Percentiles rank a stretch among this genome's conserved stretches.
Evolutionary conservation across 2,888 invertebrate genomes (phyloP).

Genomic region (Lathronympha strigana): DNA sequence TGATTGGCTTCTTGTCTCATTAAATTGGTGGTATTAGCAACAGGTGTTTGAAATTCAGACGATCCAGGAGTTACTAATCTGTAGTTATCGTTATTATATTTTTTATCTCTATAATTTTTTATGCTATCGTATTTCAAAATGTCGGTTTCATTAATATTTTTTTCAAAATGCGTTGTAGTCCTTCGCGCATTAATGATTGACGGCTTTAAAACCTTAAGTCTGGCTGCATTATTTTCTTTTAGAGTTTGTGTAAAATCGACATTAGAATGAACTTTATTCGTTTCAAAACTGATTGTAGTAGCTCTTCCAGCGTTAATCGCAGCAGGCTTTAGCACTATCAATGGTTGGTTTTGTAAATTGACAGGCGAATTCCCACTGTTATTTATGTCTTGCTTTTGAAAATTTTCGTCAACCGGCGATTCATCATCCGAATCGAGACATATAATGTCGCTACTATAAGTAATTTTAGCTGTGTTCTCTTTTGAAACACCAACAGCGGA

Average conservation of each 20-base stretch:
- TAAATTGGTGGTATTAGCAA: background rate
- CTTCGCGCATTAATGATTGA: background rate
- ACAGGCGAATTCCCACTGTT: background rate
- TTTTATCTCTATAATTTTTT: background rate
- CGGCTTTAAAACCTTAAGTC: background rate
- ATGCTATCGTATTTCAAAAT: background rate
- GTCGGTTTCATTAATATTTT: background rate
- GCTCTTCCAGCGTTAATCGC: constrained; percentile 12
- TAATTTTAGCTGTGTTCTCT: background rate
- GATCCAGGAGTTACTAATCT: background rate
- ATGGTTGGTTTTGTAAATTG: background rate
- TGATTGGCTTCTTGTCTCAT: too few species aligned
- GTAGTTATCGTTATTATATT: background rate
- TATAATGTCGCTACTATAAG: background rate
- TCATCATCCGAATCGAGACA: constrained; percentile 23
- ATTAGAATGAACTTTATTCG: background rate
- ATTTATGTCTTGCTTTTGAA: background rate
- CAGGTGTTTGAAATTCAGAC: background rate
- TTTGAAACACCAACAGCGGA: background rate
- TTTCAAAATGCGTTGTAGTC: constrained; percentile 1
- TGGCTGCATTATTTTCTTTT: background rate
- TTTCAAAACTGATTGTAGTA: constrained; percentile 10
- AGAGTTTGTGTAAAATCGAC: background rate
- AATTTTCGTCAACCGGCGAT: background rate
- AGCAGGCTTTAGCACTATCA: constrained; percentile 10